Percentiles rank a stretch among this genome's conserved stretches.
Conservation (phyloP, 2,888 invertebrate genomes). For the Synergus japonicus region DNA sequence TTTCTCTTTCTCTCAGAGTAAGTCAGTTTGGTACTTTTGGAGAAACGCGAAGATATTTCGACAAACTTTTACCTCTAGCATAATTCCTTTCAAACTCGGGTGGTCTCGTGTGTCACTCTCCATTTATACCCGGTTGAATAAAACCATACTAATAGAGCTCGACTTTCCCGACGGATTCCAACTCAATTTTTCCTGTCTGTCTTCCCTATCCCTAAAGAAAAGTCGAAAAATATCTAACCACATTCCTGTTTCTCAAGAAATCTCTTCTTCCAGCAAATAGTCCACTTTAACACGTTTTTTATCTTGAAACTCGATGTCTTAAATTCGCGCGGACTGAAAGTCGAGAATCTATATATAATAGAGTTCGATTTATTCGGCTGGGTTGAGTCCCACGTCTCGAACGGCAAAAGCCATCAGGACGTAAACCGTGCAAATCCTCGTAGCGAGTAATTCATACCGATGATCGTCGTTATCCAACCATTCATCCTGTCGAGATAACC, state of each 20-base stretch:
- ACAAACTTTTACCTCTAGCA: conserved; percentile 17
- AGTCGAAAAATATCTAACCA: conserved; percentile 18
- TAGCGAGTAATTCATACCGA: conserved; percentile 35
- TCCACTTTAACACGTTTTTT: conserved; percentile 22
- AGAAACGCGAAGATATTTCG: conserved; percentile 24
- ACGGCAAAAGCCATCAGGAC: conserved; percentile 26
- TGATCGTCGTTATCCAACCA: conserved; percentile 24
- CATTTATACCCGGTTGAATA: conserved; percentile 7
- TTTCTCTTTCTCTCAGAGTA: background rate
- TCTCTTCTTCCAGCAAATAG: conserved; percentile 16
- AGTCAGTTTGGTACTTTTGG: background rate
- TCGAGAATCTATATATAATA: conserved; percentile 39
- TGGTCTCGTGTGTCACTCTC: conserved; percentile 7
- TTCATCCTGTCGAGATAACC: conserved; percentile 19
- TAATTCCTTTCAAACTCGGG: conserved; percentile 26
- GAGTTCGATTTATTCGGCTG: conserved; percentile 29
- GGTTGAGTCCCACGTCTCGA: conserved; percentile 16
- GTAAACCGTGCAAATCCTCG: conserved; percentile 35
- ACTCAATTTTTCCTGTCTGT: background rate
- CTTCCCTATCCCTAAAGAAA: conserved; percentile 2
- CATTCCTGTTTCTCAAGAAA: background rate
- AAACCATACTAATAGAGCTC: conserved; percentile 25
- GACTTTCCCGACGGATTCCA: background rate
- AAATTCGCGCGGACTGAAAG: conserved; percentile 17
- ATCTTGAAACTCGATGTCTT: conserved; percentile 30